Evolutionary conservation across 1,140 invertebrate species (phyloP).

Genomic region (Coboldia fuscipes): DNA sequence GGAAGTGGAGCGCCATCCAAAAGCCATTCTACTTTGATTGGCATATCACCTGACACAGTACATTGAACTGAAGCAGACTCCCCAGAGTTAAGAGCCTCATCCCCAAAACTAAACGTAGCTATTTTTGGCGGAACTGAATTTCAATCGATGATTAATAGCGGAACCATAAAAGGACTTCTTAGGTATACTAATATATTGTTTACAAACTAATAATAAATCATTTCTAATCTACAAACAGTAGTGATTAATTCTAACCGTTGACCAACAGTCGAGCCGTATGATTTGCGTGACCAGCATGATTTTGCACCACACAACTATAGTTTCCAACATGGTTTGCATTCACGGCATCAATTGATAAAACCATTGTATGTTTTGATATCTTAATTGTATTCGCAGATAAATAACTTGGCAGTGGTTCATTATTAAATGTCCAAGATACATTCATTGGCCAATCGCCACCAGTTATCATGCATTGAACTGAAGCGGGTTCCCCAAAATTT

Average conservation of each 20-base stretch:
- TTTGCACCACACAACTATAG: constrained; percentile 36
- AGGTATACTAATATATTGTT: too few relatives aligned
- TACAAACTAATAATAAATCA: too few relatives aligned
- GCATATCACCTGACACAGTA: constrained; percentile 44
- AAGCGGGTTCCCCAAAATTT: constrained; percentile 28
- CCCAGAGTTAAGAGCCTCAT: constrained; percentile 41
- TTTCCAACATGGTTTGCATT: constrained; percentile 24
- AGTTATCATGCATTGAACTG: constrained; percentile 4
- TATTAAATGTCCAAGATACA: constrained; percentile 6
- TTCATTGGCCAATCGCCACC: background rate
- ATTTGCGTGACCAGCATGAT: constrained; percentile 22
- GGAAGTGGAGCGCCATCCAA: constrained; percentile 15
- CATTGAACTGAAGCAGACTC: constrained; percentile 38
- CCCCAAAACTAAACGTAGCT: constrained; percentile 47
- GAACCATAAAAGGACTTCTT: too few relatives aligned
- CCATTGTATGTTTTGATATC: constrained; percentile 25
- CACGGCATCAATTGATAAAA: constrained; percentile 34
- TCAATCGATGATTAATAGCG: background rate
- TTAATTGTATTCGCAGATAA: constrained; percentile 21
- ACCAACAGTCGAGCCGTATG: constrained; percentile 2
- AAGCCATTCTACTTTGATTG: constrained; percentile 34
- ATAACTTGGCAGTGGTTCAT: constrained; percentile 19
- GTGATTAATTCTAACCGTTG: too few relatives aligned
- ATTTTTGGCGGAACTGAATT: constrained; percentile 35
- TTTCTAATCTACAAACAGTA: too few relatives aligned